A percentile compares a stretch with the other conserved stretches of the same genome.
Evolutionary conservation across 2,888 invertebrate species (phyloP).

Genomic region (Biston stratarius): DNA sequence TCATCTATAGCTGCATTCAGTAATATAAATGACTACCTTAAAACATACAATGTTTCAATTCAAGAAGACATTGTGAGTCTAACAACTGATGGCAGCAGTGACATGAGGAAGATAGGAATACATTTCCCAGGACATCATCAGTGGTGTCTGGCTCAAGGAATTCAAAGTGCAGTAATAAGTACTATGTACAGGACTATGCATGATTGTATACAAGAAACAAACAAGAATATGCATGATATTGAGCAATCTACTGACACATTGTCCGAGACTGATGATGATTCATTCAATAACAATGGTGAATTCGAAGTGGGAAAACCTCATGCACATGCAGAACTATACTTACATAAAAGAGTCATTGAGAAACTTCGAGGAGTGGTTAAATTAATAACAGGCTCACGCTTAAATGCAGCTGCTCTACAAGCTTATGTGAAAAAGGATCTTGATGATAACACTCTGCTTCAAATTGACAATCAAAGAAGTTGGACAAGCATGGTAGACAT

Average conservation of each 20-base stretch:
- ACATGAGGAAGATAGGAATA: constrained; percentile 12
- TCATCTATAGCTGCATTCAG: constrained; percentile 1
- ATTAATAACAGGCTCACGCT: not conserved
- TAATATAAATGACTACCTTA: constrained; percentile 4
- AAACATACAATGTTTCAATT: constrained; percentile 1
- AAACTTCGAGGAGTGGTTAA: not conserved
- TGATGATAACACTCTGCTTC: not conserved
- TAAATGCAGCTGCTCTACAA: constrained; percentile 5
- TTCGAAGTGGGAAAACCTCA: not conserved
- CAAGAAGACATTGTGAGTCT: constrained; percentile 16
- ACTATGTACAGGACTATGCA: constrained; percentile 3
- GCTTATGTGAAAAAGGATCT: constrained; percentile 7
- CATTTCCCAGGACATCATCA: constrained; percentile 14
- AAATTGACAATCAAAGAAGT: constrained; percentile 20
- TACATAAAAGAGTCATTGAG: constrained; percentile 2
- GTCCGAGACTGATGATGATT: not conserved
- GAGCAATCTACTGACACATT: not conserved
- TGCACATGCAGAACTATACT: not conserved
- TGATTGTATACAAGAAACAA: not conserved
- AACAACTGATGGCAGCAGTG: constrained; percentile 14
- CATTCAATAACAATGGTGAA: not conserved
- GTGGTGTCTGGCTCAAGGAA: constrained; percentile 15
- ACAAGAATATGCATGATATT: not conserved
- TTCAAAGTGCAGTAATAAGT: constrained; percentile 12
- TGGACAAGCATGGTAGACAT: constrained; percentile 29